Percentiles rank a stretch among this genome's conserved stretches.
These are phyloP conservation scores for Cathartes aura DNA, from an alignment of 2,113 vertebrate genomes.

Conservation along the genomic window DNA sequence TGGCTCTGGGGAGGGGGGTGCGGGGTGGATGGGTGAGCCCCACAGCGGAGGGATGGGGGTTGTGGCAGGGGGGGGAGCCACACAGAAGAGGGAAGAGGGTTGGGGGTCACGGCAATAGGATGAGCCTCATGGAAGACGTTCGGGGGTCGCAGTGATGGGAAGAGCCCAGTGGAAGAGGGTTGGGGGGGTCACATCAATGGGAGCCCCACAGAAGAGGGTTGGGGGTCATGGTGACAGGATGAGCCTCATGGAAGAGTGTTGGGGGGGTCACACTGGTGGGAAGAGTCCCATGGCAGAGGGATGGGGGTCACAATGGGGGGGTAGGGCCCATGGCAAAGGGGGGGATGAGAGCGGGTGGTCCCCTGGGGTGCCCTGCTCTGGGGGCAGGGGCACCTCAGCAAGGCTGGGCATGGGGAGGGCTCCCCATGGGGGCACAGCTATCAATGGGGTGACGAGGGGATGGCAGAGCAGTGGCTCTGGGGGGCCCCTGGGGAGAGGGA, in stretches of 20 bases:
- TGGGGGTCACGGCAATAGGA: neutral
- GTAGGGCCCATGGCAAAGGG: neutral
- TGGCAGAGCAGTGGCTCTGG: fast-evolving
- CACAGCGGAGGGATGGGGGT: fast-evolving
- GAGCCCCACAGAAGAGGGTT: fast-evolving
- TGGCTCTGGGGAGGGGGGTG: no score
- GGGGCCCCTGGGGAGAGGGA: neutral
- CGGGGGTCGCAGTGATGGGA: neutral
- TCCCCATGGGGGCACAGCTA: fast-evolving
- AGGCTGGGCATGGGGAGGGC: neutral
- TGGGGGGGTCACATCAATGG: neutral
- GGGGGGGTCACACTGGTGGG: no score
- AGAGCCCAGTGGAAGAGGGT: neutral
- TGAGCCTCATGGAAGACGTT: neutral
- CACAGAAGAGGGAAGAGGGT: fast-evolving
- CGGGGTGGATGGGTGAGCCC: neutral
- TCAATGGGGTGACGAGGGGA: neutral
- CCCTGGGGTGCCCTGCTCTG: neutral
- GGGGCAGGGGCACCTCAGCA: fast-evolving
- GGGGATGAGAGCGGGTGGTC: fast-evolving
- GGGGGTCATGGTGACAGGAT: neutral
- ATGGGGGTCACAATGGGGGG: neutral
- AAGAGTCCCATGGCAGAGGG: neutral
- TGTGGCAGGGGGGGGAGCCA: neutral
- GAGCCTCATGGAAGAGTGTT: neutral